phyloP scores from a whole-genome alignment of 2,113 vertebrate species.

The Bothrops jararaca region DNA sequence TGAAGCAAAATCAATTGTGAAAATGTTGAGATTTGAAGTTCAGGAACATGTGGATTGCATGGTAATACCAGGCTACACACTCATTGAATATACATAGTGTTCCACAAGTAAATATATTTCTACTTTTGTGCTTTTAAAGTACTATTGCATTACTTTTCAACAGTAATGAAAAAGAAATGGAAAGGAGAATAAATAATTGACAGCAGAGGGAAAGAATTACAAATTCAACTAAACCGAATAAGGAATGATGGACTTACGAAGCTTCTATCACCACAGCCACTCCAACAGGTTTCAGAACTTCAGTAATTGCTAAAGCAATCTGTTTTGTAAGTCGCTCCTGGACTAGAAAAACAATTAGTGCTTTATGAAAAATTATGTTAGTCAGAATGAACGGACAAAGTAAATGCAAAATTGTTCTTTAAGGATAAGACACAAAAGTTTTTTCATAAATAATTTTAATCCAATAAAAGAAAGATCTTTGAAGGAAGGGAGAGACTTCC shows the following conservation, averaged over 20 bases:
- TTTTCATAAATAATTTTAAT: background rate
- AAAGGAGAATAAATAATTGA: background rate
- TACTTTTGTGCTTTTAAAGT: background rate
- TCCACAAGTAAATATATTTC: background rate
- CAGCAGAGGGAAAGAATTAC: background rate
- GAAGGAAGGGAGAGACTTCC: background rate
- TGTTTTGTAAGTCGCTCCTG: constrained; percentile 80
- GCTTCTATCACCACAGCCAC: constrained; percentile 75
- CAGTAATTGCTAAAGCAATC: constrained; percentile 70
- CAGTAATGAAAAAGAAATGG: background rate
- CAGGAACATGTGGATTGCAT: background rate
- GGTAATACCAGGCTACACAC: background rate
- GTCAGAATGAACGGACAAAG: background rate
- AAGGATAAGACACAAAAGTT: background rate
- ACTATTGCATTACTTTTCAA: background rate
- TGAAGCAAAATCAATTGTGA: background rate
- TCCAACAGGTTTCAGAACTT: constrained; percentile 73
- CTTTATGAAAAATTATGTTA: background rate
- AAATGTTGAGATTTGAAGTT: background rate
- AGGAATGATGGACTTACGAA: constrained; percentile 60
- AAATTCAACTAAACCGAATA: background rate
- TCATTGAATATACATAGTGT: background rate
- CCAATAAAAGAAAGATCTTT: background rate
- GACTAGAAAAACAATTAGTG: constrained; percentile 59
- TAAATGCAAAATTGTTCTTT: background rate